Evolutionary conservation across 2,888 invertebrate species (phyloP), one percentile per base, ranked within the genome.

Genomic region (Caenorhabditis becei): DNA sequence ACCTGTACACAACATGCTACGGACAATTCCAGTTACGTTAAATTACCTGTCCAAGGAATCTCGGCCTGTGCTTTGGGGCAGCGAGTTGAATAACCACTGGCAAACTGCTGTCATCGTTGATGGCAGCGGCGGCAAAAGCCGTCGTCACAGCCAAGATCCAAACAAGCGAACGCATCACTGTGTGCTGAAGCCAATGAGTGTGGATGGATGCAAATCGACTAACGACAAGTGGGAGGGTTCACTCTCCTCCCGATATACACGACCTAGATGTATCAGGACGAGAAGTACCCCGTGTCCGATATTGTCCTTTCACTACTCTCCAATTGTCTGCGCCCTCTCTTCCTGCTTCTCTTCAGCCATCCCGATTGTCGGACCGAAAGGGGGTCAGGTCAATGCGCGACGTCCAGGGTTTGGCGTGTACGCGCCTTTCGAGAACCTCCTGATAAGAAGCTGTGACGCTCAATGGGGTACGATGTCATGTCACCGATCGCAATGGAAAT

Each of bases 31-130:
- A 7, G 26, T 16, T 14, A 26, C 18, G 26, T n/a, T 35, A 8
- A 35, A 26, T 71, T 59, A 84, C 86, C 63, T 79, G 79, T 71
- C 77, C 77, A 8, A 86, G 47, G 56, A 87, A 86, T 26, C 77
- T 65, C 28, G 84, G 85, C 61, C 85, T 35, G 7, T 56, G 63
- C 11, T 54, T 80, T 51, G 77, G 82, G 11, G 85, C 85, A 11
- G 83, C 77, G 10, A 87, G 80, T 14, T 80, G 78, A 37, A 87
- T 86, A 41, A 87, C 80, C 10, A 87, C 83, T 7, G 87, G 86
- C 24, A 69, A 63, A 37, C 72, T n/a, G n/a, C n/a, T 67, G 28
- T 84, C 70, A 54, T 87, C 87, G 18, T 72, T 77, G 53, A 80
- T 83, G 54, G 67, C 82, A 49, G 77, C 80, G 16, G 59, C 53